Base-by-base conservation (phyloP, 1,140 invertebrate species). In the Bathynomus jamesi region DNA sequence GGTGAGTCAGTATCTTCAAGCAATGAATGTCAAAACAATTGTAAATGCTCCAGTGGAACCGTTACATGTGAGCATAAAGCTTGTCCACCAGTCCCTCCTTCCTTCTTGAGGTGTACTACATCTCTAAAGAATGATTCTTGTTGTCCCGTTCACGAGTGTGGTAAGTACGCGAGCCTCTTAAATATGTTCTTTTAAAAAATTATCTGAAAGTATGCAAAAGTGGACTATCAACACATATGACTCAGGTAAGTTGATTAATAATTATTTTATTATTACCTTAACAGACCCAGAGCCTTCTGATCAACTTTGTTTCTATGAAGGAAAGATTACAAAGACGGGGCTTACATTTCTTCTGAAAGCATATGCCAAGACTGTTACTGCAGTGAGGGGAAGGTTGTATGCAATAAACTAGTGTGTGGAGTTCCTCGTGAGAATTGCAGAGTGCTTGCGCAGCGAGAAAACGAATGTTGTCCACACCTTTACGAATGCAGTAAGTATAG, bases 21-120 rank as follows among this genome's bases (percentile, higher is more conserved):
- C 1, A 89, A 89, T 78, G 81, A 82, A 32, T 94, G 92, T 80
- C 90, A 92, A 81, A 80, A 86, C 28, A 85, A 85, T 78, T 95
- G 93, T 78, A 86, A 82, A 78, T 95, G 93, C 81, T 77, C 90
- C 25, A 93, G 91, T 80, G 93, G 92, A 78, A 91, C 94, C 77
- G 85, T 94, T 27, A 87, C 91, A 78, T 95, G 93, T 83, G 87
- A 90, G 75, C 83, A 87, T 62, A 87, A 91, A 10, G 81, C 87
- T 71, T 93, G 91, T 80, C 83, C 86, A 79, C 83, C 86, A 71
- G 86, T 89, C 28, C 89, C 90, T 40, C 80, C 83, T 60, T 83
- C 87, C 76, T 81, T 87, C 78, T 81, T 83, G 31, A 89, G 90
- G 73, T 94, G 91, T 78, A 86, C 87, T 83, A 87, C 89, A 27